Conservation (phyloP, 2,113 vertebrate genomes). For the Danionella cerebrum region DNA sequence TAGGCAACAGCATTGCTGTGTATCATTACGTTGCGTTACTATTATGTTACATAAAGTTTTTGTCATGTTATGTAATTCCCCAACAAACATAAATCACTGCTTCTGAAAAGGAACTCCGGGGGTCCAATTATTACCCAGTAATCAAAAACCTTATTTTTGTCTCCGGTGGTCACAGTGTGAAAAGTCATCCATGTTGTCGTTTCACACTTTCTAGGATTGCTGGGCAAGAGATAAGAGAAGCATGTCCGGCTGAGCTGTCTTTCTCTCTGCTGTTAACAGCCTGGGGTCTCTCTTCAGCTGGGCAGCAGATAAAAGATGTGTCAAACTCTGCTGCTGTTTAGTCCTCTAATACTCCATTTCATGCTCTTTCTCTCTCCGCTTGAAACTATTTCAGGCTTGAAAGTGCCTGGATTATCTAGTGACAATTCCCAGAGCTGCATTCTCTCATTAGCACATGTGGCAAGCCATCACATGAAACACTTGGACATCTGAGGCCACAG, state of each 20-base stretch:
- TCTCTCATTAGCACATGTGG: slow-evolving; percentile 18
- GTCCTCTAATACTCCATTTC: neutral
- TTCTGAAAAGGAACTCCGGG: no score
- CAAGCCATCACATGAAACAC: neutral
- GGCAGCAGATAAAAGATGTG: slow-evolving; percentile 31
- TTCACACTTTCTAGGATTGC: neutral
- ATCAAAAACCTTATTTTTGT: no score
- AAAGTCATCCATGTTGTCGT: slow-evolving; percentile 3
- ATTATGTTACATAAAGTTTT: no score
- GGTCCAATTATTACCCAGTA: no score
- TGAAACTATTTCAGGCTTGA: slow-evolving; percentile 12
- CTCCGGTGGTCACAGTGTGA: neutral
- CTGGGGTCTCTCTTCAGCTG: slow-evolving; percentile 13
- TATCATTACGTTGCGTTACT: no score
- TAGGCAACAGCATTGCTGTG: no score
- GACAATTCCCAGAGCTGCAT: slow-evolving; percentile 14
- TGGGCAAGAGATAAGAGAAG: slow-evolving; percentile 35
- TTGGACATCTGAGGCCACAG: neutral
- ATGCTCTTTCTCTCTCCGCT: neutral
- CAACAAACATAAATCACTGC: no score
- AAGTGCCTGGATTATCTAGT: slow-evolving; percentile 1
- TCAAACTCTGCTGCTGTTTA: slow-evolving; percentile 22
- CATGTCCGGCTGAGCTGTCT: slow-evolving; percentile 8
- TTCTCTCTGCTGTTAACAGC: slow-evolving; percentile 11
- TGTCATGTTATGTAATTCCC: no score